phyloP scores from a whole-genome alignment of 1,140 invertebrate species.

The Myzus persicae region DNA sequence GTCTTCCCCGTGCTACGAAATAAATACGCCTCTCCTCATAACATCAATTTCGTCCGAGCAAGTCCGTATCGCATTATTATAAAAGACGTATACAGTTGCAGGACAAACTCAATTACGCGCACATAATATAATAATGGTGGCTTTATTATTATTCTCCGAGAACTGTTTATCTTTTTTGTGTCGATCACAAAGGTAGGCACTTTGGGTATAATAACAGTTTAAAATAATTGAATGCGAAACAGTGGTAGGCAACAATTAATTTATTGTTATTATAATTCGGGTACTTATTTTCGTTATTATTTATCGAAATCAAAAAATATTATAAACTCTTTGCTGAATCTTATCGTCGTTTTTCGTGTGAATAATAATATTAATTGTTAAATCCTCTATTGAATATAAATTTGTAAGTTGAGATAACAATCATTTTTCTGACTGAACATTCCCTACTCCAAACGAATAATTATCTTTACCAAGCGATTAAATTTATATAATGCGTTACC shows the following conservation, averaged over 20 bases:
- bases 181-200: background rate
- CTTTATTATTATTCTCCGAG: background rate
- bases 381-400: background rate
- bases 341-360: background rate
- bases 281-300: background rate
- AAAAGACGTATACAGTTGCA: background rate
- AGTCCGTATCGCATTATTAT: background rate
- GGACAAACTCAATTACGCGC: background rate
- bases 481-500: background rate
- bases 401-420: background rate
- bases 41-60: background rate
- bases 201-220: background rate
- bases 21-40: background rate
- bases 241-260: background rate
- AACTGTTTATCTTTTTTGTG: background rate
- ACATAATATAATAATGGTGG: background rate
- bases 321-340: background rate
- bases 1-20: background rate
- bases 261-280: background rate
- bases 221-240: background rate
- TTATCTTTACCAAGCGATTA: background rate
- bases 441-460: background rate
- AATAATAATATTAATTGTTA: background rate
- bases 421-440: background rate
- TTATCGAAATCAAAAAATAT: background rate